Evolutionary conservation across 2,797 vertebrate species (phyloP), one percentile per base, ranked within the genome.

Genomic region (Cossypha caffra): DNA sequence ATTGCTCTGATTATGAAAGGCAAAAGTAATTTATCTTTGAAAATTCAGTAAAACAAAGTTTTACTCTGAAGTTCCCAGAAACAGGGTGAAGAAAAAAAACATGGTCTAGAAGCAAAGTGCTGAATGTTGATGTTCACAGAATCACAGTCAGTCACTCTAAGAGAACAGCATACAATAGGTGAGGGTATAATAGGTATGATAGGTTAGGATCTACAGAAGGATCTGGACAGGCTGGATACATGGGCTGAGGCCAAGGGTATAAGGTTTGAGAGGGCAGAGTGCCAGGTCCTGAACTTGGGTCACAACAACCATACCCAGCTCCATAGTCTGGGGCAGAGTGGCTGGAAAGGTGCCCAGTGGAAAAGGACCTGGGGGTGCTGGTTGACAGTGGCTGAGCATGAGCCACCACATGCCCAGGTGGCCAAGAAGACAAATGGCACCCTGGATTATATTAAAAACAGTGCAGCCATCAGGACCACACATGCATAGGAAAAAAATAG

Each of bases 361-460:
- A 31, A 47, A 58, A 40, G 45, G 38, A 47, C 13, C 4, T 47
- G 38, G 7, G 6, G 5, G 3, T 18, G 14, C 38, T 31, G n/a
- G 6, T 3, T 50, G 23, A 10, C 45, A 29, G 24, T 2, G 8
- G 45, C 67, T 73, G 35, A 71, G 10, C 42, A 43, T 5, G 20
- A 66, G 24, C 16, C 16, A 45, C 16, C 0, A 0, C 6, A 8
- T 13, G 38, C 7, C 26, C 68, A 73, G 20, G 33, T 31, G 29
- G 33, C 59, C 52, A 58, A 38, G 24, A 26, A 45, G 24, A 38
- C 16, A 20, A 40, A 1, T 13, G 17, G 20, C 29, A 67, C 11
- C 21, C 52, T 18, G 45, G 29, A 11, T 13, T 51, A 28, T 5
- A 21, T 25, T 10, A 51, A 19, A 57, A 50, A 16, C 25, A n/a